These are phyloP conservation scores for Tenebrosternarchus preto DNA, from an alignment of 2,113 vertebrate genomes.

Conservation along the genomic window DNA sequence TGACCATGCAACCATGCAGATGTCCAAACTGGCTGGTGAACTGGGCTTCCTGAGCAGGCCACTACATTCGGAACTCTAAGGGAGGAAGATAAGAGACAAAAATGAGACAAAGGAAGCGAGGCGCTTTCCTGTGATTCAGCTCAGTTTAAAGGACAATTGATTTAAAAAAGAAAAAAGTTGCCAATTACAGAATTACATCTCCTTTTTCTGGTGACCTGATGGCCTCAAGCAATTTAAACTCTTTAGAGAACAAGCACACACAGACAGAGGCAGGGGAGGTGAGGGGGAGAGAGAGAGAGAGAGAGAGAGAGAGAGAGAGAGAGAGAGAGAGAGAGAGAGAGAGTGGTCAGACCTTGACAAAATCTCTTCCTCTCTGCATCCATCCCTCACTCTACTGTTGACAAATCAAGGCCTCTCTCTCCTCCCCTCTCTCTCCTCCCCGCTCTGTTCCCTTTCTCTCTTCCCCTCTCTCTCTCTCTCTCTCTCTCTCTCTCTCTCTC, in stretches of 20 bases:
- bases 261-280: not conserved
- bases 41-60: not conserved
- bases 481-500: conserved; percentile 11
- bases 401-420: conserved; percentile 29
- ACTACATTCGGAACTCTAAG: not conserved
- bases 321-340: not conserved
- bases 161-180: conserved; percentile 18
- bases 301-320: not conserved
- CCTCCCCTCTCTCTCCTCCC: not conserved
- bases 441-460: not conserved
- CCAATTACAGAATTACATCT: not conserved
- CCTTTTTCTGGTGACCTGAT: not conserved
- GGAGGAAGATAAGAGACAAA: not conserved
- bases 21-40: not conserved
- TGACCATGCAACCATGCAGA: not conserved
- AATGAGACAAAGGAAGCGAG: not conserved
- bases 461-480: not conserved
- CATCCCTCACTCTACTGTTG: conserved; percentile 28
- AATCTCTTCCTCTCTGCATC: conserved; percentile 27
- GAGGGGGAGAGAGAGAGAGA: not conserved
- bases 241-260: not conserved
- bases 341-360: conserved; percentile 23
- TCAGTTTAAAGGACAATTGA: not conserved
- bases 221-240: conserved; percentile 9
- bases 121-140: not conserved